Conservation (phyloP, 1,140 invertebrate species). For the Sminthurinus signatus region DNA sequence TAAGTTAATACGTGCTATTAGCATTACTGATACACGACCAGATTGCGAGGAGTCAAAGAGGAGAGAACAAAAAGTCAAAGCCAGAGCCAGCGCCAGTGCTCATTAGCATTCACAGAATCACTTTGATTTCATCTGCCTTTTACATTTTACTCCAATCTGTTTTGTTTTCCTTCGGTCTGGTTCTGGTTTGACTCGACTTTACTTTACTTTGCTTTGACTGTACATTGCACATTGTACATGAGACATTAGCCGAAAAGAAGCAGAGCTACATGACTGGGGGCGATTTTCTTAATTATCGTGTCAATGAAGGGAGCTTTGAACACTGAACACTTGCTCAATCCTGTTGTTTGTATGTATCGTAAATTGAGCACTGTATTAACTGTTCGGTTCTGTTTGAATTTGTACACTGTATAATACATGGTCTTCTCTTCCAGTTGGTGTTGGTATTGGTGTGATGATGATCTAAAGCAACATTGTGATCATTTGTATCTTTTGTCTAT, state of each 20-base stretch:
- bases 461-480: too few species aligned
- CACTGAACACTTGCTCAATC: slow-evolving; percentile 9
- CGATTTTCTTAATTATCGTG: slow-evolving; percentile 39
- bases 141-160: too few species aligned
- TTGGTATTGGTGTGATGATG: not conserved
- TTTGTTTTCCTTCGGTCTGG: too few species aligned
- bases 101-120: slow-evolving; percentile 38
- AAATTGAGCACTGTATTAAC: too few species aligned
- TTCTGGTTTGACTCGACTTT: too few species aligned
- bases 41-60: not conserved
- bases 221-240: too few species aligned
- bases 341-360: too few species aligned
- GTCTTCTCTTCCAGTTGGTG: too few species aligned
- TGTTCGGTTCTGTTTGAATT: too few species aligned
- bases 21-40: not conserved
- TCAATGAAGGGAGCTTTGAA: slow-evolving; percentile 30
- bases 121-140: slow-evolving; percentile 38
- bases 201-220: too few species aligned
- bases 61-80: slow-evolving; percentile 21
- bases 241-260: not conserved
- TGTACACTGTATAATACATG: too few species aligned
- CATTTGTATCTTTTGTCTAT: not conserved
- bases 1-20: not conserved
- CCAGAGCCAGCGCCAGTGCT: too few species aligned
- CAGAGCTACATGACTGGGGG: slow-evolving; percentile 25